Conservation (phyloP, 2,888 invertebrate genomes). For the Aquatica leii region DNA sequence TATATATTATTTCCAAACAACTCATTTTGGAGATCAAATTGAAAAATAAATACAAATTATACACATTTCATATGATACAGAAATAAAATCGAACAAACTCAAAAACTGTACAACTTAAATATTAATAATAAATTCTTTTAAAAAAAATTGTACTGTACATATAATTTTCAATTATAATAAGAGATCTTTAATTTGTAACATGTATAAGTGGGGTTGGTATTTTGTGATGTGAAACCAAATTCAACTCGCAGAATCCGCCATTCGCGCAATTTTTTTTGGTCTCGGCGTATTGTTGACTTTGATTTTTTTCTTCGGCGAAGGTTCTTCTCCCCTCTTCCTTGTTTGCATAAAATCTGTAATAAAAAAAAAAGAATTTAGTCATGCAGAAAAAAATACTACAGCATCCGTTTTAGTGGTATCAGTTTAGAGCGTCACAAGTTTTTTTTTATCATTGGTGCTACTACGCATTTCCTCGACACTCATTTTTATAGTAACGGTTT, state of each 20-base stretch:
- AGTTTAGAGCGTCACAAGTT: neutral
- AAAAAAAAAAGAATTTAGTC: conserved; percentile 48
- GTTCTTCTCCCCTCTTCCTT: conserved; percentile 63
- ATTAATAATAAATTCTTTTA: conserved; percentile 26
- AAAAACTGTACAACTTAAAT: conserved; percentile 38
- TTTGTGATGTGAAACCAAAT: conserved; percentile 18
- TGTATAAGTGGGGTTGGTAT: conserved; percentile 22
- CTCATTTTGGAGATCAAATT: conserved; percentile 46
- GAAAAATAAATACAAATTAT: conserved; percentile 51
- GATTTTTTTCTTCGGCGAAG: conserved; percentile 63
- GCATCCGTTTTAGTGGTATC: conserved; percentile 4
- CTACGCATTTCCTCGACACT: conserved; percentile 37
- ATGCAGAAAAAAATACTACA: neutral
- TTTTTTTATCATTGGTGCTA: conserved; percentile 37
- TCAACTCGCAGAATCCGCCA: conserved; percentile 43
- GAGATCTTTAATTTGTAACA: conserved; percentile 41
- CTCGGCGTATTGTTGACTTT: conserved; percentile 56
- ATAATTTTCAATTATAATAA: conserved; percentile 34
- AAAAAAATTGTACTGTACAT: conserved; percentile 39
- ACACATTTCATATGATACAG: conserved; percentile 37
- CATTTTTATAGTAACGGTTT: conserved; percentile 15
- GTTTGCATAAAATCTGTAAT: conserved; percentile 74
- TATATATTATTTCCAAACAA: conserved; percentile 27
- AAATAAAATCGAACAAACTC: conserved; percentile 39
- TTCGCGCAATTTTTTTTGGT: conserved; percentile 60